A percentile compares a stretch with the other conserved stretches of the same genome.
Evolutionary conservation across 2,888 invertebrate genomes (phyloP).

Genomic region (Siphlonurus alternatus): DNA sequence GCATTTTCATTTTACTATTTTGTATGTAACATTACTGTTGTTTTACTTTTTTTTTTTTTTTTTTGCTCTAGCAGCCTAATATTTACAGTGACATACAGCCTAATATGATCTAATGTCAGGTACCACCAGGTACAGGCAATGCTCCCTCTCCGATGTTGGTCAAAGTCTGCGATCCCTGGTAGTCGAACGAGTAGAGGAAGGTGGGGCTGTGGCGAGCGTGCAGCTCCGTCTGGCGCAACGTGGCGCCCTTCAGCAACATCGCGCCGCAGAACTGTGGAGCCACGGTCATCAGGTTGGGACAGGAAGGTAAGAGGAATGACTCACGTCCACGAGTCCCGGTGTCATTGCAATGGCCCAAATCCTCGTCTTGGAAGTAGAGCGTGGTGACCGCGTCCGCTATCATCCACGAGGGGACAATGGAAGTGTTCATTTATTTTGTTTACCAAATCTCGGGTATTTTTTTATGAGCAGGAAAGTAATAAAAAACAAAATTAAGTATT

Average conservation of each 20-base stretch:
- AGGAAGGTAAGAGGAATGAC: too few species aligned
- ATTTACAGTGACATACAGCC: too few species aligned
- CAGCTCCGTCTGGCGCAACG: neutral
- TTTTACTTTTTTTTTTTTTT: too few species aligned
- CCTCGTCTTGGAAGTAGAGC: conserved; percentile 1
- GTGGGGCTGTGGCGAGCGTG: neutral
- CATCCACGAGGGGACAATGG: conserved; percentile 1
- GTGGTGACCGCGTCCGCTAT: conserved; percentile 2
- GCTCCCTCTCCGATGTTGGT: neutral
- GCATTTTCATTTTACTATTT: too few species aligned
- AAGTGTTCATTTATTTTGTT: too few species aligned
- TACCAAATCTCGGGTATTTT: neutral
- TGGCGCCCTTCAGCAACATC: neutral
- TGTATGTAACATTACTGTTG: too few species aligned
- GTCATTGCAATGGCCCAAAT: conserved; percentile 2
- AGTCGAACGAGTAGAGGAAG: neutral
- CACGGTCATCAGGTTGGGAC: too few species aligned
- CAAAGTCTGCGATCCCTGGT: neutral
- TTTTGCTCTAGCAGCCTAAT: too few species aligned
- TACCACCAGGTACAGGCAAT: neutral
- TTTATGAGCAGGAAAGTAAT: too few species aligned
- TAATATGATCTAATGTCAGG: too few species aligned
- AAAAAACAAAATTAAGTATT: too few species aligned
- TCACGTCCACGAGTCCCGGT: conserved; percentile 7
- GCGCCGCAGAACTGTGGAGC: neutral